Evolutionary conservation across 1,140 invertebrate genomes (phyloP), one percentile per base, ranked within the genome.

Genomic region (Frieseomelitta varia): DNA sequence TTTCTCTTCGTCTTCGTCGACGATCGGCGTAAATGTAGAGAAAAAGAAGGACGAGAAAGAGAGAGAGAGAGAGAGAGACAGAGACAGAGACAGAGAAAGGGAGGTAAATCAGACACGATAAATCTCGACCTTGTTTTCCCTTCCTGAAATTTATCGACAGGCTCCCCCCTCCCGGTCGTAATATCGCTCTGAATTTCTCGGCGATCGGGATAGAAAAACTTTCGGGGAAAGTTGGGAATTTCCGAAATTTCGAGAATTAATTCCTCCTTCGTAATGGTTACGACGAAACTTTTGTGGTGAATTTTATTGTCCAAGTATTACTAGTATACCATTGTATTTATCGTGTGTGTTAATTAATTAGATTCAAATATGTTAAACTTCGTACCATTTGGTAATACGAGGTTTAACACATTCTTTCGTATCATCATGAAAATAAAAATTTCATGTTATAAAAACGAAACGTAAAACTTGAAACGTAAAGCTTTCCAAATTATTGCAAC

Each of bases 111-210:
- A n/a, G 30, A 78, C 17, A 11, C 14, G 55, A 8, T 47, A 17
- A 19, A 53, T 69, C 53, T 56, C n/a, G 58, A 77, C 75, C 75
- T 78, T 63, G 27, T 78, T 78, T 67, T 78, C n/a, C 47, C 47
- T 65, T 78, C 17, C n/a, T 53, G 27, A 53, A 53, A 53, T 67
- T 67, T 27, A 24, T 1, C n/a, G 11, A 15, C 14, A 19, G 15
- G 10, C 30, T 12, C n/a, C 27, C 53, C 27, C 24, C n/a, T 27
- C 21, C 27, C 24, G 24, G 30, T 56, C 55, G 55, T 3, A 55
- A 74, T n/a, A n/a, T 56, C 30, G 30, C 8, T 15, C 55, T 30
- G 30, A 69, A 69, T 72, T 17, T 72, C 21, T 51, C 24, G 24
- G 51, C 17, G 69, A 72, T 72, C n/a, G 19, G 30, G 69, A 72